Evolutionary conservation across 2,888 invertebrate genomes (phyloP).

Genomic region (Endomychus coccineus): DNA sequence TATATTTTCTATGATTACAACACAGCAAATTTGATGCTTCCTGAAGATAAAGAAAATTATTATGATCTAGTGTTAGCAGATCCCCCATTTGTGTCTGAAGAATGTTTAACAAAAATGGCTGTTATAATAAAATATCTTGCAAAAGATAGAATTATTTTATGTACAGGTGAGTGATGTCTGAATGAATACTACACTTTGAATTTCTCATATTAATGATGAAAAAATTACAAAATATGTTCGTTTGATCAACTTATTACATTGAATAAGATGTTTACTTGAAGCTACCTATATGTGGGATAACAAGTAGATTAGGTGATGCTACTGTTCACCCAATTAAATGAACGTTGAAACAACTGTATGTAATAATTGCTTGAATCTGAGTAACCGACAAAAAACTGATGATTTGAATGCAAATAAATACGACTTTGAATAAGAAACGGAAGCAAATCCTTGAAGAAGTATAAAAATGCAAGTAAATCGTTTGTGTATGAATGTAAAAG

Average conservation of each 20-base stretch:
- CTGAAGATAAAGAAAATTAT: slow-evolving; percentile 49
- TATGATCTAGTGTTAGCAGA: slow-evolving; percentile 87
- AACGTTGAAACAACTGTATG: no score
- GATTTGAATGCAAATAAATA: no score
- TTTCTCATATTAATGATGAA: not conserved
- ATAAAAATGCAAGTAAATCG: no score
- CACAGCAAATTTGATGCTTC: slow-evolving; percentile 57
- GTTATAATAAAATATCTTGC: slow-evolving; percentile 65
- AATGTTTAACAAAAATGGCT: slow-evolving; percentile 80
- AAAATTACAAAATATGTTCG: no score
- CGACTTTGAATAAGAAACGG: no score
- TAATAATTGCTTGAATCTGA: no score
- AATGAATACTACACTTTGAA: not conserved
- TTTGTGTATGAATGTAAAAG: no score
- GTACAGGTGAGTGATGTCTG: slow-evolving; percentile 59
- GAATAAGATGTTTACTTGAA: no score
- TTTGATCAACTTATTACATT: slow-evolving; percentile 2
- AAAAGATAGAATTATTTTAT: slow-evolving; percentile 72
- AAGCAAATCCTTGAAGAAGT: no score
- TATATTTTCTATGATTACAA: slow-evolving; percentile 88
- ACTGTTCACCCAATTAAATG: no score
- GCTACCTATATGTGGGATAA: not conserved
- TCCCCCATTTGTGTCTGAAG: slow-evolving; percentile 91
- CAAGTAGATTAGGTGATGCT: slow-evolving; percentile 3
- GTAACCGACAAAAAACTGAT: no score